Percentiles rank a stretch among this genome's conserved stretches.
These are phyloP conservation scores for Oryzias woworae DNA, from an alignment of 2,113 vertebrate species.

Conservation along the genomic window DNA sequence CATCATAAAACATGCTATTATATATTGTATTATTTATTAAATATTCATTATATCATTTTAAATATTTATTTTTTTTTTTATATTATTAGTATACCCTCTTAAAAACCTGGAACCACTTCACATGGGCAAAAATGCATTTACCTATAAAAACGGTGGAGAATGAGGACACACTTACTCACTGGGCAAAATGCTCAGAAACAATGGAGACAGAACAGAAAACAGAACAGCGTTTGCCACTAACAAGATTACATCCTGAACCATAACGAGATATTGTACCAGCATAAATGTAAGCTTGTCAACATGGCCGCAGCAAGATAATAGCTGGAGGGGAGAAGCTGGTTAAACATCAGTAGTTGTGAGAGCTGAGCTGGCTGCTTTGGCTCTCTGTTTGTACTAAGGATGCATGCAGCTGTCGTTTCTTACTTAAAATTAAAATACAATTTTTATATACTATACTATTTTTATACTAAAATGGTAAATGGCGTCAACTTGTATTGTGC, in stretches of 20 bases:
- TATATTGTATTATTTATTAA: too few relatives aligned
- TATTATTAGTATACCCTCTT: background rate
- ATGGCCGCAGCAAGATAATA: slow-evolving; percentile 47
- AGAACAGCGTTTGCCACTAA: slow-evolving; percentile 66
- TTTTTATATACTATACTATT: too few relatives aligned
- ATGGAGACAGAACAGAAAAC: slow-evolving; percentile 54
- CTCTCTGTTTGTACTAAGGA: slow-evolving; percentile 26
- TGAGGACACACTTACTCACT: slow-evolving; percentile 26
- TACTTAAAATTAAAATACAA: too few relatives aligned
- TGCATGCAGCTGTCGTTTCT: slow-evolving; percentile 9
- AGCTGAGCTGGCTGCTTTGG: slow-evolving; percentile 41
- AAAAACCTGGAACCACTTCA: slow-evolving; percentile 47
- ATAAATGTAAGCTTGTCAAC: slow-evolving; percentile 67
- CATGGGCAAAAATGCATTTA: slow-evolving; percentile 51
- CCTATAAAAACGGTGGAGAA: slow-evolving; percentile 11
- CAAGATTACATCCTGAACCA: slow-evolving; percentile 71
- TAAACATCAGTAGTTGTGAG: slow-evolving; percentile 64
- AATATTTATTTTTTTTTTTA: too few relatives aligned
- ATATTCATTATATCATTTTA: too few relatives aligned
- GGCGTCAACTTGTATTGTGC: too few relatives aligned
- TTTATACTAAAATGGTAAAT: too few relatives aligned
- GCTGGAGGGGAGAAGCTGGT: slow-evolving; percentile 46
- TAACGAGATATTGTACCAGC: slow-evolving; percentile 64
- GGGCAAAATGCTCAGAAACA: slow-evolving; percentile 45
- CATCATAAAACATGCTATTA: too few relatives aligned